Evolutionary conservation across 2,797 vertebrate species (phyloP), one percentile per base, ranked within the genome.

Genomic region (Lithobates sylvaticus): DNA sequence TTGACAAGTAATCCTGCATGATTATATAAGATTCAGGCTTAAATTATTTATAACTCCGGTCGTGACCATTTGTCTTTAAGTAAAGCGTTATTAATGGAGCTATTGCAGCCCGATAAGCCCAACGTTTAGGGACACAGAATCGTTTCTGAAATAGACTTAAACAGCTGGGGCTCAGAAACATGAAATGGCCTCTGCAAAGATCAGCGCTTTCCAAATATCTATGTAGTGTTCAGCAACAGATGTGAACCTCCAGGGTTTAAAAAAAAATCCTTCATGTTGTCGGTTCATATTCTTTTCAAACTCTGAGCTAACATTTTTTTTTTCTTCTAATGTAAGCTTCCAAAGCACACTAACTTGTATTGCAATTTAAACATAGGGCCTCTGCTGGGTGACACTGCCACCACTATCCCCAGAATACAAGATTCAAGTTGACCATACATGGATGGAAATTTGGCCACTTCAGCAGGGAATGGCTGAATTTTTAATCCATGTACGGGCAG

Each of bases 221-320:
- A 39, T 69, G 73, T 65, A 68, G 69, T 42, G 54, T 12, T 64
- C 7, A 27, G 23, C 81, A 86, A 82, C 42, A 69, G 9, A 44
- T 15, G 39, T 34, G 1, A 73, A 83, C 13, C 64, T 75, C 83
- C 68, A 70, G 73, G 58, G 83, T 75, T 64, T 81, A 5, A 27
- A 50, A 47, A 58, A 74, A 70, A 36, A 42, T 84, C 10, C 1
- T 23, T 81, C 65, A 26, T 78, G 77, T 10, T 86, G 54, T n/a
- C 78, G 84, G 65, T 74, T 87, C 67, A 86, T 23, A 88, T 71
- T 88, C 44, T 85, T 88, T 76, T 80, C 76, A 86, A 81, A 88
- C 70, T 47, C 74, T 76, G 81, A 29, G 34, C 36, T 71, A 79
- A 75, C 86, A 70, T 10, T 42, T 54, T 54, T 16, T 50, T 54